These are phyloP conservation scores for Cataglyphis hispanica DNA, from an alignment of 1,140 invertebrate species.

Conservation along the genomic window DNA sequence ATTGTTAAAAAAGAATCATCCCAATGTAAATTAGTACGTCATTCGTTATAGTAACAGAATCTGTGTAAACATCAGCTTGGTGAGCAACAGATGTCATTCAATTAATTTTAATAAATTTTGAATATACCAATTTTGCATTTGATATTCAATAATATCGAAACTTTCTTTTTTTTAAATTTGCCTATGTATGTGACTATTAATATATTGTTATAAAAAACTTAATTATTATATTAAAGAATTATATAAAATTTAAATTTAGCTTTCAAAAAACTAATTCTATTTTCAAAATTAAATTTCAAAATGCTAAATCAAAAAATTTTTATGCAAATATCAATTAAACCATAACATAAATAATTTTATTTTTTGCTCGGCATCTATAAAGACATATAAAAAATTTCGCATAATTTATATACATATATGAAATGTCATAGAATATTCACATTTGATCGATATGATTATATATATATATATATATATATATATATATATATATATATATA, in stretches of 20 bases:
- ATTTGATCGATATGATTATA: background rate
- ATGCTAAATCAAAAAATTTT: no score
- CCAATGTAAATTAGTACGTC: background rate
- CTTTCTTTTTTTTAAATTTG: background rate
- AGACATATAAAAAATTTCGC: background rate
- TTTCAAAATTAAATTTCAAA: no score
- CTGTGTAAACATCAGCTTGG: background rate
- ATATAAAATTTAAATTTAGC: no score
- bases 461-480: no score
- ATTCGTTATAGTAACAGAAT: background rate
- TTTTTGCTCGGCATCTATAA: background rate
- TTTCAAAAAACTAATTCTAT: no score
- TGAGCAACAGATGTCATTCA: background rate
- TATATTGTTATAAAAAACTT: background rate
- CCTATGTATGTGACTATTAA: background rate
- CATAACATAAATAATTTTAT: background rate
- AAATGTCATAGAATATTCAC: background rate
- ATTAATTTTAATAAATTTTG: background rate
- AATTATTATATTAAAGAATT: background rate
- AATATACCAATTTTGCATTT: background rate
- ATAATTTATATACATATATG: constrained; percentile 10
- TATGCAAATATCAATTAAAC: background rate
- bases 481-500: no score
- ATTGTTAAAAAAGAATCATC: no score
- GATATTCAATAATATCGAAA: background rate